Evolutionary conservation across 2,797 vertebrate genomes (phyloP), one percentile per base, ranked within the genome.

Genomic region (Melanotaenia boesemani): DNA sequence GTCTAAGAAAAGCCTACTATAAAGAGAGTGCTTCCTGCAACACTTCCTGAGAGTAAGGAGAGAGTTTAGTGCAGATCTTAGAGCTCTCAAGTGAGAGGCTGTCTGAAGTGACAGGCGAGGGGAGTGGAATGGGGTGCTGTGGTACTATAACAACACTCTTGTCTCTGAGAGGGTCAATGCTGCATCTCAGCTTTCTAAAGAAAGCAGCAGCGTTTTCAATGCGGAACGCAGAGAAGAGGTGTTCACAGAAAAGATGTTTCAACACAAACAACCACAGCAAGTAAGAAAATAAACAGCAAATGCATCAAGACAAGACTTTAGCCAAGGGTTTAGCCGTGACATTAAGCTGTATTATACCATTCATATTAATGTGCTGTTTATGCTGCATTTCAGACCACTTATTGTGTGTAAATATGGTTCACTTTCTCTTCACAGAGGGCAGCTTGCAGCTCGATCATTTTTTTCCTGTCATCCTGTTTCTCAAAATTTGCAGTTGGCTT

Each of bases 21-120:
- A 68, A 87, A 84, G 71, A 86, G 81, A 88, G 86, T 76, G 80
- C 88, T 88, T 90, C 86, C 86, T 89, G 82, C 79, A 80, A 90
- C 92, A 91, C 91, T 89, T 90, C 87, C 88, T 89, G 87, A 87
- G 88, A 86, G 85, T 88, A 76, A 87, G 85, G 67, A 89, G 76
- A 80, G 83, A 89, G 91, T 92, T 93, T 88, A 91, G 75, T 75
- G 82, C 77, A 83, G 87, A 92, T 87, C 84, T 89, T 83, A 88
- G 89, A 72, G 88, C 84, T 85, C 88, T 90, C 78, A 78, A 90
- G 80, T 82, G 86, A 88, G 88, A 80, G 77, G 85, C 86, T 85
- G 87, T 91, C 83, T 89, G 83, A 92, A 91, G 91, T 92, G 90
- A 91, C 84, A 86, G 78, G 83, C 65, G 11, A 63, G 76, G 64